A percentile compares a stretch with the other conserved stretches of the same genome.
Conservation (phyloP, 2,797 vertebrate genomes). For the Synanceia verrucosa region DNA sequence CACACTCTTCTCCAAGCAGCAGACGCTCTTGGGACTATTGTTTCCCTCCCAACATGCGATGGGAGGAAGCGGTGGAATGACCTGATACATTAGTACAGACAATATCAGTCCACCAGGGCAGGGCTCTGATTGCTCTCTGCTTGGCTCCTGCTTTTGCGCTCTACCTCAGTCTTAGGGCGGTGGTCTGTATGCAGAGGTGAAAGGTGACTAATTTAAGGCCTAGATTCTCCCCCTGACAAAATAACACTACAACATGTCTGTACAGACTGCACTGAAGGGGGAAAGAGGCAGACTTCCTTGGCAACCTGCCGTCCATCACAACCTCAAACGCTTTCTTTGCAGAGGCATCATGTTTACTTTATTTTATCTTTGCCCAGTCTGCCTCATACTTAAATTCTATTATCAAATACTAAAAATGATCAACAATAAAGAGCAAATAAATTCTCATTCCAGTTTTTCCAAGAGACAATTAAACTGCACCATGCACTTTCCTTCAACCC, state of each 20-base stretch:
- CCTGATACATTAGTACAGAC: constrained; percentile 60
- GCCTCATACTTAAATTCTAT: not conserved
- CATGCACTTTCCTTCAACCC: constrained; percentile 33
- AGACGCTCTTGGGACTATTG: constrained; percentile 48
- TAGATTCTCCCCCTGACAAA: constrained; percentile 50
- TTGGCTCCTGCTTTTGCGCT: constrained; percentile 48
- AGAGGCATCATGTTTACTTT: not conserved
- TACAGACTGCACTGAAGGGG: constrained; percentile 29
- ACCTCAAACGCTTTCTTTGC: not conserved
- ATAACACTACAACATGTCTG: constrained; percentile 56
- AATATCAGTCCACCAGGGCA: constrained; percentile 46
- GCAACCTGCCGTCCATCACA: constrained; percentile 17
- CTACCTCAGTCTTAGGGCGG: constrained; percentile 48
- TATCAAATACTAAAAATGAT: no score
- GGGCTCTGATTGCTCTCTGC: constrained; percentile 49
- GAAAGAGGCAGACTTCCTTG: constrained; percentile 40
- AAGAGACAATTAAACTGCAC: not conserved
- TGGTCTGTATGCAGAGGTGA: constrained; percentile 54
- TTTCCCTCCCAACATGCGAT: constrained; percentile 51
- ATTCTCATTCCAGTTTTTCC: not conserved
- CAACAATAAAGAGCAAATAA: constrained; percentile 2
- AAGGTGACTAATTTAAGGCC: constrained; percentile 54
- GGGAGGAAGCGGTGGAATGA: constrained; percentile 65
- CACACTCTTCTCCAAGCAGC: constrained; percentile 30
- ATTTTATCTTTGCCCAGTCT: not conserved